A percentile compares a stretch with the other conserved stretches of the same genome.
Conservation (phyloP, 1,140 invertebrate species). For the Calliopsis andreniformis region DNA sequence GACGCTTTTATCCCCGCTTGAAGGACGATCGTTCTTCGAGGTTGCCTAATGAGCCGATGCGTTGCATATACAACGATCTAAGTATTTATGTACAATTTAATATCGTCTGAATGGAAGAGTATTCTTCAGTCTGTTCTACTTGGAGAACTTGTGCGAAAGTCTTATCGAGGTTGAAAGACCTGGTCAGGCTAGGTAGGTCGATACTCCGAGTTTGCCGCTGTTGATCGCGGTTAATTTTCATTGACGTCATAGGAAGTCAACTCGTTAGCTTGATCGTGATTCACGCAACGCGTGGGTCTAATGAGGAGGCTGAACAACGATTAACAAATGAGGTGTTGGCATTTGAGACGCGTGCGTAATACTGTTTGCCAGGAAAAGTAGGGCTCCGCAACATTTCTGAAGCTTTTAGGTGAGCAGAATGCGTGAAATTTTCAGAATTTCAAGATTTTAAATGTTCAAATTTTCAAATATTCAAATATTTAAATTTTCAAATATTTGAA, state of each 20-base stretch:
- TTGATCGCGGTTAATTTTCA: constrained; percentile 19
- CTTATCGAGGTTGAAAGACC: too few species aligned
- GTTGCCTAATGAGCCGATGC: constrained; percentile 15
- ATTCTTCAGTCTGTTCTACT: too few species aligned
- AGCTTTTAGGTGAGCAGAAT: too few species aligned
- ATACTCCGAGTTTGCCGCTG: background rate
- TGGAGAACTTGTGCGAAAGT: too few species aligned
- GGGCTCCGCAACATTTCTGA: too few species aligned
- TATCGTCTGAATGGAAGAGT: constrained; percentile 13
- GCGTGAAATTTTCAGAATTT: too few species aligned
- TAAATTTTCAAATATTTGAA: too few species aligned
- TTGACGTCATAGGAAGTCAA: constrained; percentile 10
- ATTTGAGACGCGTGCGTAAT: too few species aligned
- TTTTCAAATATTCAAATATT: too few species aligned
- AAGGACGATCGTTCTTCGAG: constrained; percentile 29
- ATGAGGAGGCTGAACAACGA: background rate
- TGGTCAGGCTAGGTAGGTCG: too few species aligned
- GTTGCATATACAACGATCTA: constrained; percentile 37
- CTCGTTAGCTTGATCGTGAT: constrained; percentile 3
- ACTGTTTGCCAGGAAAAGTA: too few species aligned
- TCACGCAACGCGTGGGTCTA: constrained; percentile 14
- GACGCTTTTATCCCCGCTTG: background rate
- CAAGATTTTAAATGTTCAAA: too few species aligned
- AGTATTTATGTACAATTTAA: constrained; percentile 37
- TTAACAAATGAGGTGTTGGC: background rate